Base-by-base conservation (phyloP, 2,888 invertebrate species). In the Dusona sp. region DNA sequence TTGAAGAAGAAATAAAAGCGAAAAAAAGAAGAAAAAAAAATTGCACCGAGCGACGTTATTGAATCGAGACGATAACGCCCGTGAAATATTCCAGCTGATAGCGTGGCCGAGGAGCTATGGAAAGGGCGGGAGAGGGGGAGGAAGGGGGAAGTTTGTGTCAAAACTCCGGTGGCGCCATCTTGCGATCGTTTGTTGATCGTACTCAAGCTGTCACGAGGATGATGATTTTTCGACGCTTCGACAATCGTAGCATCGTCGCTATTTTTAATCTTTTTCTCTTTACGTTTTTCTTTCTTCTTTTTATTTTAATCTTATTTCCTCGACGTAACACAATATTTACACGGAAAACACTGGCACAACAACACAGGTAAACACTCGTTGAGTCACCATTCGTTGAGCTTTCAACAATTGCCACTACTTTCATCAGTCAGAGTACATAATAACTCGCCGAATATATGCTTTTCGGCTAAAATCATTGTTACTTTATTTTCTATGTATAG, bases 101-200 rank as follows among this genome's bases (percentile, higher is more conserved):
- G 87, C 87, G 74, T 67, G 78, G 48, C n/a, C 48, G 38, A 67
- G 61, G 42, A 68, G 33, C 36, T 54, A 13, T 42, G 54, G 22
- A 19, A 36, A 29, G 64, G 48, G 45, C 77, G 77, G 61, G 13
- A 36, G 51, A 25, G 11, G 22, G 54, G 16, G n/a, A 25, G 72
- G 25, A 38, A 4, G 51, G 29, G 67, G 83, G 48, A 89, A 90
- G 89, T 89, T 91, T 92, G 90, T 92, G 92, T 93, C 93, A 93
- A 92, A 93, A 92, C 90, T 90, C 90, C 90, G 89, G 91, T 92
- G 92, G 93, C 93, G 93, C 93, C 93, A 93, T 93, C 93, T 93
- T 89, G 89, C 87, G 88, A 85, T 88, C 87, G 54, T 25, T 33
- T 7, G 51, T 51, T 42, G 29, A 79, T 85, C 90, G 89, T 90